Evolutionary conservation across 2,113 vertebrate species (phyloP), one percentile per base, ranked within the genome.

Genomic region (Crocuta crocuta): DNA sequence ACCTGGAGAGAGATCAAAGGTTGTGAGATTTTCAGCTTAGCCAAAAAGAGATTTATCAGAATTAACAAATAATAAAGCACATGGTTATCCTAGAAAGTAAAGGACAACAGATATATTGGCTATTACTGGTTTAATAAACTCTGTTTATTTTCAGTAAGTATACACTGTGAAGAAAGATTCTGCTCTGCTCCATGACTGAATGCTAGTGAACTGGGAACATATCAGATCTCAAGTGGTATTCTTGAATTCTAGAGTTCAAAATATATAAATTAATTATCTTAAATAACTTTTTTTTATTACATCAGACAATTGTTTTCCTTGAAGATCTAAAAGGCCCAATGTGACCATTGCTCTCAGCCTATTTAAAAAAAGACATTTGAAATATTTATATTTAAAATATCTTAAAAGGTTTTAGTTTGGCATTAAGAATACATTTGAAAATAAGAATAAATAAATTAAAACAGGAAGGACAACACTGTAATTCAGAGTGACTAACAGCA

Each of bases 211-310:
- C 8, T 73, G 21, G 26, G 31, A 92, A 70, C 21, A 86, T 7
- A 8, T 43, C 43, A 13, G n/a, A 65, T 91, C 5, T 2, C 73
- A 83, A 95, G 61, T 2, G 28, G 45, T 39, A 4, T 86, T 81
- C 13, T 97, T 48, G 35, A 87, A 91, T 28, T 94, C 92, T 97
- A 1, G 3, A 53, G 61, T 94, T 97, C 85, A 98, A 97, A 98
- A 98, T 98, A 97, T 97, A 97, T 98, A 98, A 97, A 96, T 89
- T 93, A 98, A 98, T 98, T 99, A 98, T 98, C 97, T 98, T 96
- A 98, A 98, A 95, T 96, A 87, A 97, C 97, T 92, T 98, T 98
- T 99, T 97, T 99, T 97, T 96, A 94, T 90, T 97, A 74, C 31
- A 95, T 92, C 91, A 97, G 71, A 68, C 87, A 96, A 97, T 97